Percentiles rank a stretch among this genome's conserved stretches.
These are phyloP conservation scores for Pyrrhosoma nymphula DNA, from an alignment of 2,888 invertebrate genomes.

Conservation along the genomic window DNA sequence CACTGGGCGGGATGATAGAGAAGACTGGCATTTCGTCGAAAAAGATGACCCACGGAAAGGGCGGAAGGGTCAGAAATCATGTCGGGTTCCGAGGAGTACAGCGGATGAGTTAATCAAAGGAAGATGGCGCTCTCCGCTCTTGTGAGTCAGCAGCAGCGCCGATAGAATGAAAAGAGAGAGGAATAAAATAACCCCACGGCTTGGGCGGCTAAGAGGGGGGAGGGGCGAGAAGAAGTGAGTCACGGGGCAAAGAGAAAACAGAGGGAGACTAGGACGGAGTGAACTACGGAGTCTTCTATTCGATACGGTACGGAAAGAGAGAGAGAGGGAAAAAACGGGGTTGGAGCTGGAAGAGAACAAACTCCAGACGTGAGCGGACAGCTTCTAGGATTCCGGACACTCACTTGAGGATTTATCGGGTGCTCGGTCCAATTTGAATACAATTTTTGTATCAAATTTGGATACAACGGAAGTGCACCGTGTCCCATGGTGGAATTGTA, in stretches of 20 bases:
- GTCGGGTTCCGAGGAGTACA: neutral
- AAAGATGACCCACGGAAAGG: neutral
- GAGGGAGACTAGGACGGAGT: neutral
- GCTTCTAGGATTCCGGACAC: neutral
- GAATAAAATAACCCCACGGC: neutral
- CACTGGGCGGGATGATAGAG: neutral
- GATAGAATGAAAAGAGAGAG: neutral
- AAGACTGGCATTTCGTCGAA: neutral
- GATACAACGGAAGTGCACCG: no score
- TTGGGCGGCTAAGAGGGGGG: neutral
- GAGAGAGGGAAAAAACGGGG: neutral
- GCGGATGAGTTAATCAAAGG: conserved; percentile 62
- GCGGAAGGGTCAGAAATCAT: neutral
- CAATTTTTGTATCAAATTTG: no score
- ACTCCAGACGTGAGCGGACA: neutral
- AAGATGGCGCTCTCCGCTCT: conserved; percentile 40
- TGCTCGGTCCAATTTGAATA: no score
- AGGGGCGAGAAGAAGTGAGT: neutral
- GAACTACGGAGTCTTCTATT: neutral
- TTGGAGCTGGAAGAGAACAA: neutral
- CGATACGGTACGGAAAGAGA: neutral
- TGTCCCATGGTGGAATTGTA: no score
- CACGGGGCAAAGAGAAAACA: neutral
- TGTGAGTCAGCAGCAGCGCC: conserved; percentile 30
- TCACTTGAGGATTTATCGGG: neutral